Conservation (phyloP, 2,113 vertebrate species). For the Ellobius talpinus region DNA sequence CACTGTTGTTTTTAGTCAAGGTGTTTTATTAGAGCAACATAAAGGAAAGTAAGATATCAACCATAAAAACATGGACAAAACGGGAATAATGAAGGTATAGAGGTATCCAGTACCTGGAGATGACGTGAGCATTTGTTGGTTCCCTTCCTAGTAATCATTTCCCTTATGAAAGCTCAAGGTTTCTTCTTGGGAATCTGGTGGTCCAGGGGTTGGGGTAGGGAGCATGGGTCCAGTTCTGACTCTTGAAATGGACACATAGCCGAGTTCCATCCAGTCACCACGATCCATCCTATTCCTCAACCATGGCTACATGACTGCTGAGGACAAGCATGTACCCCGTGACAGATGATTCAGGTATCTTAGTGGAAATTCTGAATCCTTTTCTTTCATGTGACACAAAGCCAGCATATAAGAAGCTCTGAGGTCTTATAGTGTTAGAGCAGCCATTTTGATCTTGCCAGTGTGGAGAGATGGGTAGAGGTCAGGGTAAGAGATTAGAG, state of each 20-base stretch:
- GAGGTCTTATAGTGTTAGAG: neutral
- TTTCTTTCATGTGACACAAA: constrained; percentile 7
- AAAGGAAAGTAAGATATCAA: neutral
- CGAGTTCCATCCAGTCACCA: neutral
- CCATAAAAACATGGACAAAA: neutral
- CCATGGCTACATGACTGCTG: neutral
- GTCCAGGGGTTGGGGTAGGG: neutral
- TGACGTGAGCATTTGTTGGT: neutral
- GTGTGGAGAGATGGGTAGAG: neutral
- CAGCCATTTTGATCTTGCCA: neutral
- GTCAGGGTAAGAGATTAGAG: neutral
- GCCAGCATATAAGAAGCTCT: neutral
- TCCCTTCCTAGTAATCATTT: neutral
- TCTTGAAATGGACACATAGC: neutral
- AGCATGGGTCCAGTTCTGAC: neutral
- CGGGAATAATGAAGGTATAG: neutral
- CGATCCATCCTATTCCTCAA: neutral
- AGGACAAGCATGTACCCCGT: neutral
- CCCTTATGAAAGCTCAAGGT: neutral
- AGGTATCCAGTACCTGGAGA: neutral
- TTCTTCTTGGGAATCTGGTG: neutral
- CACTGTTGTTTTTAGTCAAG: neutral
- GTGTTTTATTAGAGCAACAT: neutral
- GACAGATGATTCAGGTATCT: neutral
- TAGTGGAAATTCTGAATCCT: neutral